Percentiles rank a stretch among this genome's conserved stretches.
phyloP scores from a whole-genome alignment of 35 echinoderm and acorn worm genomes.

The Acanthaster planci region DNA sequence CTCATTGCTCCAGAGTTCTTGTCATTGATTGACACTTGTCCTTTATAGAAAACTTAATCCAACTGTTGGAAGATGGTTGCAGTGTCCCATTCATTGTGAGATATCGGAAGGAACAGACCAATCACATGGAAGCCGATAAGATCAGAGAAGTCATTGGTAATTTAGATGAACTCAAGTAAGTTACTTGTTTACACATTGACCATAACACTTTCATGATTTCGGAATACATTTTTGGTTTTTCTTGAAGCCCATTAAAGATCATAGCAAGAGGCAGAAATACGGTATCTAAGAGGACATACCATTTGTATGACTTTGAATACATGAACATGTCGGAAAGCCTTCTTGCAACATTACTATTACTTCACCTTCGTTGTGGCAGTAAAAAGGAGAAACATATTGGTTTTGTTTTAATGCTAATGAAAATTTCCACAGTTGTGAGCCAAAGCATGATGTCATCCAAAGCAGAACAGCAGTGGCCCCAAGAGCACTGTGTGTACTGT shows the following conservation, averaged over 20 bases:
- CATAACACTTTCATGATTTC: background rate
- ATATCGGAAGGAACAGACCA: conserved; percentile 68
- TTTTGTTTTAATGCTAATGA: no score
- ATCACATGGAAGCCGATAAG: conserved; percentile 56
- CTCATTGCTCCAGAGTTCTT: background rate
- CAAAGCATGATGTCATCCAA: no score
- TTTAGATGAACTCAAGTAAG: conserved; percentile 59
- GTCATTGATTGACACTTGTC: background rate
- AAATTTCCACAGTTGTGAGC: no score
- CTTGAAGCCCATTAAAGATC: background rate
- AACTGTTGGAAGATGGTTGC: conserved; percentile 49
- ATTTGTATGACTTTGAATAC: no score
- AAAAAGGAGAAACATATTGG: no score
- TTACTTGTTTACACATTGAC: background rate
- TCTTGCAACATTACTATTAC: no score
- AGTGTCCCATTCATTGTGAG: conserved; percentile 73
- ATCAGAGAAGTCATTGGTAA: conserved; percentile 48
- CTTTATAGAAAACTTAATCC: background rate
- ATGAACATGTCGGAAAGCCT: no score
- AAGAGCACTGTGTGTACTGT: no score
- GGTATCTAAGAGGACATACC: no score
- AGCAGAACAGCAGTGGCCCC: no score
- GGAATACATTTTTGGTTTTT: background rate
- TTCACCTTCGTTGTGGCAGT: no score
- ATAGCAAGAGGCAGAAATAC: background rate